A percentile compares a stretch with the other conserved stretches of the same genome.
phyloP scores from a whole-genome alignment of 2,888 invertebrate species.

The Sarcophaga subvicina region DNA sequence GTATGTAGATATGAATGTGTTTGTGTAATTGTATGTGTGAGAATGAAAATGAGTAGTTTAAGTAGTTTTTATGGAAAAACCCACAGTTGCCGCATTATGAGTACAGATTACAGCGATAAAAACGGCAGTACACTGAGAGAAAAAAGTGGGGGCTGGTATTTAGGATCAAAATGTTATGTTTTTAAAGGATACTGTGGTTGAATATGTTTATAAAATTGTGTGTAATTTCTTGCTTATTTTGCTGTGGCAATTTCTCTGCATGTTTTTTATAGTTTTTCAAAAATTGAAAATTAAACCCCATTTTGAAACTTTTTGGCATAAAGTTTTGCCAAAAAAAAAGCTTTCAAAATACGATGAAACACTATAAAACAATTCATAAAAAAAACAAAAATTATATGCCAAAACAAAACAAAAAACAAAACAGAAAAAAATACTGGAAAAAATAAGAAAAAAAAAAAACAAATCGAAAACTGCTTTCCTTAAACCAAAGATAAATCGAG shows the following conservation, averaged over 20 bases:
- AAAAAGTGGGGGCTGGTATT: background rate
- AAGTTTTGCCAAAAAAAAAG: constrained; percentile 50
- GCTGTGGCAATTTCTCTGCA: background rate
- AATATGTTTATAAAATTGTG: background rate
- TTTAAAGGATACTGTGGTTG: background rate
- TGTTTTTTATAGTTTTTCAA: background rate
- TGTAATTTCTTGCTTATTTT: background rate
- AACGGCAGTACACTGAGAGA: constrained; percentile 21
- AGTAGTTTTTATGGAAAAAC: constrained; percentile 48
- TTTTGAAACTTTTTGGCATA: constrained; percentile 44
- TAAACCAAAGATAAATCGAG: background rate
- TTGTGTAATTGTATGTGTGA: background rate
- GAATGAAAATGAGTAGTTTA: constrained; percentile 50
- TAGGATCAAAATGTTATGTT: background rate
- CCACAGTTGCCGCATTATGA: constrained; percentile 59
- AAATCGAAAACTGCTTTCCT: constrained; percentile 15
- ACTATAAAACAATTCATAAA: constrained; percentile 36
- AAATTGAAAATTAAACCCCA: background rate
- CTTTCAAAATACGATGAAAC: constrained; percentile 45
- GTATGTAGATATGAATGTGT: background rate
- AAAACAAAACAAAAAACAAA: constrained; percentile 6
- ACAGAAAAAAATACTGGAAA: background rate
- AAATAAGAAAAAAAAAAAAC: background rate
- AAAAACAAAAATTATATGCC: constrained; percentile 32
- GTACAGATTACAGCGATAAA: constrained; percentile 40